Evolutionary conservation across 2,113 vertebrate species (phyloP), one percentile per base, ranked within the genome.

Genomic region (Sarotherodon lohbergeri): DNA sequence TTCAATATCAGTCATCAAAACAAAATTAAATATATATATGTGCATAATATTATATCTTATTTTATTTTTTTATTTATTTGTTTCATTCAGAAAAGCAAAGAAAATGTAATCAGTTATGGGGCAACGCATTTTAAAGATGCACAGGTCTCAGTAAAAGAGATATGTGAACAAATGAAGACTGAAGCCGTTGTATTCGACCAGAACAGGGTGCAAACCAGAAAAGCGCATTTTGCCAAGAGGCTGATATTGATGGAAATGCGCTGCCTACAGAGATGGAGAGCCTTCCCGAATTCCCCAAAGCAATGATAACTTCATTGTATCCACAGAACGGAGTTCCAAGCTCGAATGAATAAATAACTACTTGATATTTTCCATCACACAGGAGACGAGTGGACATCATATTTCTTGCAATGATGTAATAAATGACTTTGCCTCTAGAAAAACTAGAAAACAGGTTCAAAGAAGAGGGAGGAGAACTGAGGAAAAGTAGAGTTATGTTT

Each of bases 151-250:
- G 22, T 7, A 56, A 56, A 56, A 27, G 22, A 56, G 22, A 56
- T 0, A 56, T 56, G 55, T 27, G 55, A 56, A 56, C 22, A 56
- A 56, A 56, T 56, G 6, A 0, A 56, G 54, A 56, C 54, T 56
- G 54, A 56, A 56, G 22, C 54, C 54, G 6, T 24, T 6, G 22
- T 56, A 56, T 1, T 24, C 22, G 22, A 56, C 10, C 54, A 56
- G 54, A 4, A 24, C 11, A 55, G 54, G 10, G 54, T 56, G n/a
- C 54, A 56, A 56, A 56, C n/a, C 54, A 13, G 11, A 7, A 24
- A 56, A 55, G 50, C 3, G 8, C 50, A 52, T 10, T 52, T 52
- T 52, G 19, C 17, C 50, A 52, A 54, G 55, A 27, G 55, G 55
- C 22, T 56, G 55, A 56, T 27, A 27, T 24, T 27, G 55, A 56